A percentile compares a stretch with the other conserved stretches of the same genome.
Conservation (phyloP, 1,140 invertebrate species). For the Anoplophora glabripennis region DNA sequence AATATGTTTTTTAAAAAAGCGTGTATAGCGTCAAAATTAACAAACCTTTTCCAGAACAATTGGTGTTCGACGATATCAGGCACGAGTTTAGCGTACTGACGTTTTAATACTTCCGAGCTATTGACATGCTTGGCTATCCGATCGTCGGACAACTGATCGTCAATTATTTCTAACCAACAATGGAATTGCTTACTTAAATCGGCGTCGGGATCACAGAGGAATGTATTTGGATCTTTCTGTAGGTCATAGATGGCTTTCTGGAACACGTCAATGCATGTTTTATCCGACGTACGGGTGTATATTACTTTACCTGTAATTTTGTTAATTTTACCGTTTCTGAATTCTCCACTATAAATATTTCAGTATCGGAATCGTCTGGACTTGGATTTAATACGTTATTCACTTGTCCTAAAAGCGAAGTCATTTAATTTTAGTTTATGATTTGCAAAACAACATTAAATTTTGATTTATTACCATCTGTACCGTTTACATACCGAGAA, state of each 20-base stretch:
- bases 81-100: conserved; percentile 55
- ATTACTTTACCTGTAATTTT: conserved; percentile 56
- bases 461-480: no score
- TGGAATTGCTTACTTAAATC: conserved; percentile 47
- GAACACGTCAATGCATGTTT: neutral
- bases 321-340: conserved; percentile 57
- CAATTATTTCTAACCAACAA: conserved; percentile 52
- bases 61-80: conserved; percentile 55
- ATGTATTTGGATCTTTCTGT: conserved; percentile 49
- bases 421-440: no score
- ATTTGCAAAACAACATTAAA: no score
- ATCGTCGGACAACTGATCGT: conserved; percentile 51
- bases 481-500: conserved; percentile 57
- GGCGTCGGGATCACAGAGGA: conserved; percentile 48
- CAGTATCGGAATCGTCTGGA: conserved; percentile 67
- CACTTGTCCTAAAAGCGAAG: conserved; percentile 54
- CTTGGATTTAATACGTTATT: conserved; percentile 65
- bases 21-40: neutral
- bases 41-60: conserved; percentile 58
- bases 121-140: conserved; percentile 49
- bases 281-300: neutral
- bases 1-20: neutral
- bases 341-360: conserved; percentile 61
- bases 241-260: conserved; percentile 48
- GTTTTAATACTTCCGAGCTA: conserved; percentile 50